Percentiles rank a stretch among this genome's conserved stretches.
These are phyloP conservation scores for Tyrophagus putrescentiae DNA, from an alignment of 1,140 invertebrate species.

Conservation along the genomic window DNA sequence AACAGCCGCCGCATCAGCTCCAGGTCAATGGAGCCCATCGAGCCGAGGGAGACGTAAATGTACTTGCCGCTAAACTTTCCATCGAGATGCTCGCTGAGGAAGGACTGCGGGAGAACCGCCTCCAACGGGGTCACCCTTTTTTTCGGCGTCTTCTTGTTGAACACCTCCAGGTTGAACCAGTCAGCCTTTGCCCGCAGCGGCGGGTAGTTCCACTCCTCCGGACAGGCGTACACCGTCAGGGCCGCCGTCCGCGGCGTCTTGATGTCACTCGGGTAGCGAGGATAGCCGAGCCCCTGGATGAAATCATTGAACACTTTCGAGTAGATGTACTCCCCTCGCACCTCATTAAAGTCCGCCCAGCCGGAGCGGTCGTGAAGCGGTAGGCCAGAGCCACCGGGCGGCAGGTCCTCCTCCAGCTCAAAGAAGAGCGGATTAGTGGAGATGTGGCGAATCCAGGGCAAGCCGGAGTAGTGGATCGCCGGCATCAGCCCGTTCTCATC, in stretches of 20 bases:
- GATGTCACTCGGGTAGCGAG: background rate
- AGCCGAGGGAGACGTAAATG: no score
- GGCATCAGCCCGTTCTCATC: background rate
- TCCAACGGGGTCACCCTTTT: background rate
- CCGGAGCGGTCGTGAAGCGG: no score
- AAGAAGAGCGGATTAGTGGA: conserved; percentile 2
- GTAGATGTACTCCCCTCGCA: background rate
- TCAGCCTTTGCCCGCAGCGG: background rate
- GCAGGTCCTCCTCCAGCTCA: background rate
- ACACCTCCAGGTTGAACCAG: background rate
- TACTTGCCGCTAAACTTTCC: background rate
- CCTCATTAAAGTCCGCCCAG: no score
- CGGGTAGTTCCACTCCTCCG: background rate
- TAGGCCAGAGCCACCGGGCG: background rate
- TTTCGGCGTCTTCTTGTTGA: no score
- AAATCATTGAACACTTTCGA: background rate
- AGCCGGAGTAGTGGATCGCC: background rate
- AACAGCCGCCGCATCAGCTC: background rate
- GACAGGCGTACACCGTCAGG: background rate
- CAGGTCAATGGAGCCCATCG: background rate
- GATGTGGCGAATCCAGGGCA: conserved; percentile 15
- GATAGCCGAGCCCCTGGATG: background rate
- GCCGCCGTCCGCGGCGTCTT: background rate
- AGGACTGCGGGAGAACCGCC: background rate
- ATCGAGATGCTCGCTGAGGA: background rate